Conservation (phyloP, 2,888 invertebrate species). For the Drosophila robusta region DNA sequence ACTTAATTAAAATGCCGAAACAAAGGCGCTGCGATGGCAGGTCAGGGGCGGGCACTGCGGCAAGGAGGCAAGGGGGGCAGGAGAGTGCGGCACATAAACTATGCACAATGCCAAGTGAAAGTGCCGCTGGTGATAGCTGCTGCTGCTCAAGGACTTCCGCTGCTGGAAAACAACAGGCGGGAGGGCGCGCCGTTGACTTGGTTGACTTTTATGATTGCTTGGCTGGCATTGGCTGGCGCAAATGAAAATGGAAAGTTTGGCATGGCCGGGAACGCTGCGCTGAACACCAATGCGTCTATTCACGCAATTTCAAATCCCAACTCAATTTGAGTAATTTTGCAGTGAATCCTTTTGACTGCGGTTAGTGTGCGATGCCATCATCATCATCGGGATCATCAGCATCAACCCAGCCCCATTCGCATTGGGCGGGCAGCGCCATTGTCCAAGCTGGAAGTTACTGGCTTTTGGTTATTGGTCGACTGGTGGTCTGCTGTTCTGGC, state of each 20-base stretch:
- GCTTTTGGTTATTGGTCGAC: conserved; percentile 74
- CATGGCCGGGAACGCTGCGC: conserved; percentile 22
- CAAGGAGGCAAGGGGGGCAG: neutral
- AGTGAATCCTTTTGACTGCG: conserved; percentile 77
- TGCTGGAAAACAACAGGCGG: conserved; percentile 43
- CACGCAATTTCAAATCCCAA: conserved; percentile 80
- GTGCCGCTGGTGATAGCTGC: conserved; percentile 60
- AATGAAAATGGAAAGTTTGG: conserved; percentile 62
- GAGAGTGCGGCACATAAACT: conserved; percentile 61
- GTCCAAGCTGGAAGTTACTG: conserved; percentile 71
- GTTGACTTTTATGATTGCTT: conserved; percentile 78
- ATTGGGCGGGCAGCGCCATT: conserved; percentile 53
- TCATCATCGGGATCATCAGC: conserved; percentile 9
- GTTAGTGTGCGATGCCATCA: conserved; percentile 42
- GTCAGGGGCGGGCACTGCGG: conserved; percentile 1
- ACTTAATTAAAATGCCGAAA: conserved; percentile 78
- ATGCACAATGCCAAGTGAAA: conserved; percentile 70
- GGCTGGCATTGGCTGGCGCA: conserved; percentile 54
- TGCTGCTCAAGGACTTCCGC: conserved; percentile 56
- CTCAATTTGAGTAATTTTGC: conserved; percentile 80
- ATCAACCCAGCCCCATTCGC: conserved; percentile 14
- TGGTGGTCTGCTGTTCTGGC: conserved; percentile 57
- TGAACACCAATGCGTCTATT: conserved; percentile 69
- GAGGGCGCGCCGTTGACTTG: conserved; percentile 35
- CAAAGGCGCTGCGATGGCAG: conserved; percentile 46